Evolutionary conservation across 2,888 invertebrate species (phyloP).

Genomic region (Ochlodes sylvanus): DNA sequence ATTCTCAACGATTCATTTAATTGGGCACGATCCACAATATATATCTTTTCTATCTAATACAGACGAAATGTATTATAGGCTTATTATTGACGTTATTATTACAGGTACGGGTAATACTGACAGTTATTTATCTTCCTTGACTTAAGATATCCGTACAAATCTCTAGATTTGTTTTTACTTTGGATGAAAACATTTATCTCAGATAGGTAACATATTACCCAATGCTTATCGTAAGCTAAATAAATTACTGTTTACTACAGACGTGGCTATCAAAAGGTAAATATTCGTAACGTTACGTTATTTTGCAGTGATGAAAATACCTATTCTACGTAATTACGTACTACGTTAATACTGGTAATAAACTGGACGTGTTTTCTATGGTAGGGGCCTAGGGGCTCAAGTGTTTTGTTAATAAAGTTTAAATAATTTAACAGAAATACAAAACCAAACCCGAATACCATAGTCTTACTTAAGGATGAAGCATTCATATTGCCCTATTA

Average conservation of each 20-base stretch:
- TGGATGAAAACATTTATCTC: constrained; percentile 28
- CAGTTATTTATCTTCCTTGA: background rate
- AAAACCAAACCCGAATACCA: no score
- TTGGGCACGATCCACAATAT: no score
- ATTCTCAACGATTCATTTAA: no score
- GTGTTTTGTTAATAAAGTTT: no score
- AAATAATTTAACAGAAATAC: no score
- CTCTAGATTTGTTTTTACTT: constrained; percentile 16
- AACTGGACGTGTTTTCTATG: no score
- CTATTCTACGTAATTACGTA: no score
- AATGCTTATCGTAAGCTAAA: constrained; percentile 31
- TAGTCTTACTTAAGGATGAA: no score
- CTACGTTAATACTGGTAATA: background rate
- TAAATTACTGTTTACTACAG: constrained; percentile 16
- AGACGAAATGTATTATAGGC: no score
- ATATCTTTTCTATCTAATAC: no score
- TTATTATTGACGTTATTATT: background rate
- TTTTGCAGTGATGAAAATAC: background rate
- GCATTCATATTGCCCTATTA: no score
- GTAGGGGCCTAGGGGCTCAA: no score
- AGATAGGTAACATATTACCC: constrained; percentile 30
- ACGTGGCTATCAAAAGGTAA: constrained; percentile 22
- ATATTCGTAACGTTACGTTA: constrained; percentile 15
- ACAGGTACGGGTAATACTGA: background rate
- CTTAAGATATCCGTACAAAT: constrained; percentile 17